phyloP scores from a whole-genome alignment of 1,140 invertebrate genomes.

The Drosophila ercepeae region DNA sequence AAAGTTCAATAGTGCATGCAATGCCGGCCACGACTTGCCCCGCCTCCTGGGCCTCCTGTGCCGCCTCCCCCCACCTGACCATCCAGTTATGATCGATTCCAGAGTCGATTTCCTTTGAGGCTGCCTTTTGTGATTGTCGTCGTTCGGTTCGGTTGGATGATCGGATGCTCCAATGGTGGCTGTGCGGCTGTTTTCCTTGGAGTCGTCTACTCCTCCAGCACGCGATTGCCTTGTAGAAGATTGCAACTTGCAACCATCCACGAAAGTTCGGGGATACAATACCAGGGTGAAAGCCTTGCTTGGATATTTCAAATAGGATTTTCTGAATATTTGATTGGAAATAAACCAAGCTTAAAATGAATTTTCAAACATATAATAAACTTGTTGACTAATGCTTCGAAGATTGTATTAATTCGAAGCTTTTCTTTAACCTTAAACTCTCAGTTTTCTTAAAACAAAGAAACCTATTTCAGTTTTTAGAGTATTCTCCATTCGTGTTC shows the following conservation, averaged over 20 bases:
- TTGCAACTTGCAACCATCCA: neutral
- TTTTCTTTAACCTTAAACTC: too few relatives aligned
- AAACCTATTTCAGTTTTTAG: neutral
- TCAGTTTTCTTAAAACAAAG: too few relatives aligned
- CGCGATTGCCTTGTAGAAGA: conserved; percentile 61
- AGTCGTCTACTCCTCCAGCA: conserved; percentile 44
- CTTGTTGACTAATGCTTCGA: neutral
- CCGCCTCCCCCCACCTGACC: neutral
- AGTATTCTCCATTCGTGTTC: neutral
- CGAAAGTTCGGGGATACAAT: neutral
- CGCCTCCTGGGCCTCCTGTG: neutral
- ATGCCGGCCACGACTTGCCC: conserved; percentile 51
- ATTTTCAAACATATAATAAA: neutral
- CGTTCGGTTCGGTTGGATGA: conserved; percentile 45
- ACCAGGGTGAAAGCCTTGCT: neutral
- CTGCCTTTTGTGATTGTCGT: conserved; percentile 59
- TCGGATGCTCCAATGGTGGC: conserved; percentile 6
- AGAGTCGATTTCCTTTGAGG: conserved; percentile 67
- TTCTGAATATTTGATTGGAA: too few relatives aligned
- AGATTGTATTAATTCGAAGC: neutral
- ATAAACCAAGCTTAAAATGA: too few relatives aligned
- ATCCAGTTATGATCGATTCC: conserved; percentile 76
- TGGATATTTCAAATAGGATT: neutral
- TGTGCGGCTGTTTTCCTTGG: conserved; percentile 22
- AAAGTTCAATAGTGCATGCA: conserved; percentile 81